Evolutionary conservation across 2,113 vertebrate species (phyloP).

Genomic region (Gobio gobio): DNA sequence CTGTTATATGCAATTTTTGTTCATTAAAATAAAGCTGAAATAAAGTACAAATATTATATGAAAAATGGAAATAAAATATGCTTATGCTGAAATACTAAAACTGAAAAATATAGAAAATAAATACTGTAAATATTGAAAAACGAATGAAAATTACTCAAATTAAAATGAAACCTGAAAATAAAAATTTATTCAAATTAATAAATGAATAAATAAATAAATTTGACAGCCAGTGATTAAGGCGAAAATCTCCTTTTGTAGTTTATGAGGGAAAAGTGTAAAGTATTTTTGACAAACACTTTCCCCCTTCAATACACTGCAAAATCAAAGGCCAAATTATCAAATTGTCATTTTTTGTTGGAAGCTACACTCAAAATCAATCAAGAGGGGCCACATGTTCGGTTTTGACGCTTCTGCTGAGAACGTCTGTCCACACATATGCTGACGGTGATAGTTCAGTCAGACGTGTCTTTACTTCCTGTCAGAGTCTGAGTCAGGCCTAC

Average conservation of each 20-base stretch:
- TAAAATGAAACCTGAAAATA: background rate
- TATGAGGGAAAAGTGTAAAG: background rate
- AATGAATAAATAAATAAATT: too few species aligned
- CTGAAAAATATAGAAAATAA: background rate
- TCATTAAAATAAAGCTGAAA: background rate
- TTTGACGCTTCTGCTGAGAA: conserved; percentile 2
- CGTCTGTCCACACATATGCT: background rate
- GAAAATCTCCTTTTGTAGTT: background rate
- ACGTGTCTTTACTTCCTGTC: background rate
- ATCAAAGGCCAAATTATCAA: background rate
- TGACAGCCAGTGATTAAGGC: background rate
- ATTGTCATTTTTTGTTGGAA: background rate
- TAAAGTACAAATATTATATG: background rate
- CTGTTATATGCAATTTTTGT: background rate
- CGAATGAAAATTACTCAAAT: background rate
- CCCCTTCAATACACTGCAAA: background rate
- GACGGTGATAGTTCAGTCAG: background rate
- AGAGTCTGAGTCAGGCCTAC: background rate
- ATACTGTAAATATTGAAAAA: background rate
- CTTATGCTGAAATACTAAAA: background rate
- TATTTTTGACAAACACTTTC: background rate
- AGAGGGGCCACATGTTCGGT: background rate
- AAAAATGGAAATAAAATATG: background rate
- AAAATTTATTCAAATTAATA: background rate
- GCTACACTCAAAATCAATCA: background rate